A percentile compares a stretch with the other conserved stretches of the same genome.
phyloP scores from a whole-genome alignment of 2,113 vertebrate species.

The Cettia cetti region DNA sequence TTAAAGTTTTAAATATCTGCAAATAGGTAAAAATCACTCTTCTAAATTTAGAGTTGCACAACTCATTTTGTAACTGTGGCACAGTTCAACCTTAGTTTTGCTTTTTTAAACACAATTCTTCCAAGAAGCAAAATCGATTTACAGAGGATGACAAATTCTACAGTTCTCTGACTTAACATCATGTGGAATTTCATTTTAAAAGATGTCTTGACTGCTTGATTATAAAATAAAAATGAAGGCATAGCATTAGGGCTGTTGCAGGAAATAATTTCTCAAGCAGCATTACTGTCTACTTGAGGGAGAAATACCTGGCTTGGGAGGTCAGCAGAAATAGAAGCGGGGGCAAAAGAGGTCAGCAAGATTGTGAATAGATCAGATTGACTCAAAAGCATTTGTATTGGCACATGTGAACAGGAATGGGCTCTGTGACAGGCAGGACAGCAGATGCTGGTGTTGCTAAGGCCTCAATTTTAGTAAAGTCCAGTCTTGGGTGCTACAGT shows the following conservation, averaged over 20 bases:
- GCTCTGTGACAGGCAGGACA: background rate
- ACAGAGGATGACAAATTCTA: background rate
- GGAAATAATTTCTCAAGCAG: background rate
- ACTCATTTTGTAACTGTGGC: background rate
- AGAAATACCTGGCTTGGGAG: slow-evolving; percentile 4
- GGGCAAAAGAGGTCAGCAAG: background rate
- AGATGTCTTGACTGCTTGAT: background rate
- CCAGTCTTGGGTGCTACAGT: background rate
- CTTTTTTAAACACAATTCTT: background rate
- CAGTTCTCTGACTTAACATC: background rate
- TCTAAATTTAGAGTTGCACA: background rate
- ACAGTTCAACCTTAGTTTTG: background rate
- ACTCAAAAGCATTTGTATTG: background rate
- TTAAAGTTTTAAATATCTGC: background rate
- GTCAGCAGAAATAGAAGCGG: background rate
- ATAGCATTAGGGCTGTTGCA: background rate
- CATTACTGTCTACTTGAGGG: background rate
- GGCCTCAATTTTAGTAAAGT: background rate
- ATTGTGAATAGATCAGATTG: background rate
- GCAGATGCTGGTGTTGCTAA: background rate
- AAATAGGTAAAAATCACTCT: background rate
- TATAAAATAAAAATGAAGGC: background rate
- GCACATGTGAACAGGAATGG: background rate
- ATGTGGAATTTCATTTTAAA: background rate
- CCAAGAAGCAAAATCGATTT: background rate